Evolutionary conservation across 2,797 vertebrate species (phyloP).

Genomic region (Knipowitschia caucasica): DNA sequence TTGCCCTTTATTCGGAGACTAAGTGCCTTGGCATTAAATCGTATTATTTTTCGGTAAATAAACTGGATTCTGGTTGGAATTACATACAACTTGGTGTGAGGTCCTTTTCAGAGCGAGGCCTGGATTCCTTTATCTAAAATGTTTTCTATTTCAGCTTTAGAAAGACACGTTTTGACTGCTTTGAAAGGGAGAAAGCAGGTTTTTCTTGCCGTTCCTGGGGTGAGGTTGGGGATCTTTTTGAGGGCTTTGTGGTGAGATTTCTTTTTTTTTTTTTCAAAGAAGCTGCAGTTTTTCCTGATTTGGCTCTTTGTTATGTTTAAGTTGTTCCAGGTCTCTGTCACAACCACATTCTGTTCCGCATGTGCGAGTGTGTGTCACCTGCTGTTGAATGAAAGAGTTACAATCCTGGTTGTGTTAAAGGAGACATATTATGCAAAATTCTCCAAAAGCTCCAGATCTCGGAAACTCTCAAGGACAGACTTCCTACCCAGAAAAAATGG

Average conservation of each 20-base stretch:
- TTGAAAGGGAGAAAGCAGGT: constrained; percentile 82
- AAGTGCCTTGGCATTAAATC: constrained; percentile 81
- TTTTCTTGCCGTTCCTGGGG: constrained; percentile 78
- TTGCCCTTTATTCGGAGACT: constrained; percentile 78
- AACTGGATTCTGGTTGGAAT: constrained; percentile 83
- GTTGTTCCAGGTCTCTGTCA: constrained; percentile 77
- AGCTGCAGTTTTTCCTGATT: constrained; percentile 80
- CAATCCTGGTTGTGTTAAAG: constrained; percentile 70
- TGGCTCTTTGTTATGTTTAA: constrained; percentile 80
- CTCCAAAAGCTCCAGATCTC: constrained; percentile 80
- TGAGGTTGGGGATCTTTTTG: constrained; percentile 78
- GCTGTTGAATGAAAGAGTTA: constrained; percentile 81
- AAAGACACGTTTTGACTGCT: constrained; percentile 82
- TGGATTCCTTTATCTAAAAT: constrained; percentile 83
- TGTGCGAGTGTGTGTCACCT: constrained; percentile 63
- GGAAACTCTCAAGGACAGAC: too few species aligned
- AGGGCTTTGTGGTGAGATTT: constrained; percentile 81
- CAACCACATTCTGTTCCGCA: constrained; percentile 27
- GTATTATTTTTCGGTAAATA: constrained; percentile 85
- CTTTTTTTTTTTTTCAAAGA: constrained; percentile 79
- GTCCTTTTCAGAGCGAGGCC: constrained; percentile 79
- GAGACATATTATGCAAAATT: too few species aligned
- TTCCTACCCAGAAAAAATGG: too few species aligned
- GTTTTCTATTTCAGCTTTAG: constrained; percentile 85
- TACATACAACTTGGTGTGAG: constrained; percentile 85